phyloP scores from a whole-genome alignment of 2,888 invertebrate genomes.

The Hymenopus coronatus region DNA sequence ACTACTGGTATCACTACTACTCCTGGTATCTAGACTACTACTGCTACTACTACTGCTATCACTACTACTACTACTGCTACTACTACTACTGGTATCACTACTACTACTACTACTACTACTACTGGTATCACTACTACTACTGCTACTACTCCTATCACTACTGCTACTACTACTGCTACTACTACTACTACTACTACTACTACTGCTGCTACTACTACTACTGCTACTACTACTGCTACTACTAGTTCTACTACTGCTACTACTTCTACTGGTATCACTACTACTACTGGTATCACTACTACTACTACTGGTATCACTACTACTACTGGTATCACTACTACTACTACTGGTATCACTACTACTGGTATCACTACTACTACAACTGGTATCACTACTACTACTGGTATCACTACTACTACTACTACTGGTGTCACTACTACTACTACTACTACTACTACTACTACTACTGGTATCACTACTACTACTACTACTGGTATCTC shows the following conservation, averaged over 20 bases:
- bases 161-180: not conserved
- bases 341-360: not conserved
- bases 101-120: not conserved
- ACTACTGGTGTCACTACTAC: too few species aligned
- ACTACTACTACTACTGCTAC: not conserved
- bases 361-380: not conserved
- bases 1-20: not conserved
- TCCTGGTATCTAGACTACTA: not conserved
- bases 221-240: not conserved
- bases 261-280: not conserved
- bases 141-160: not conserved
- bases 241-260: not conserved
- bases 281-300: not conserved
- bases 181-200: not conserved
- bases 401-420: not conserved
- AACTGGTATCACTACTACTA: not conserved
- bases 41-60: not conserved
- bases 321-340: not conserved
- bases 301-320: not conserved
- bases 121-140: not conserved
- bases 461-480: not conserved
- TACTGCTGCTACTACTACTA: not conserved
- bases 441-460: not conserved
- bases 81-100: not conserved
- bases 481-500: not conserved